A percentile compares a stretch with the other conserved stretches of the same genome.
phyloP scores from a whole-genome alignment of 92 coral and sea anemone genomes.

The Montipora capitata region DNA sequence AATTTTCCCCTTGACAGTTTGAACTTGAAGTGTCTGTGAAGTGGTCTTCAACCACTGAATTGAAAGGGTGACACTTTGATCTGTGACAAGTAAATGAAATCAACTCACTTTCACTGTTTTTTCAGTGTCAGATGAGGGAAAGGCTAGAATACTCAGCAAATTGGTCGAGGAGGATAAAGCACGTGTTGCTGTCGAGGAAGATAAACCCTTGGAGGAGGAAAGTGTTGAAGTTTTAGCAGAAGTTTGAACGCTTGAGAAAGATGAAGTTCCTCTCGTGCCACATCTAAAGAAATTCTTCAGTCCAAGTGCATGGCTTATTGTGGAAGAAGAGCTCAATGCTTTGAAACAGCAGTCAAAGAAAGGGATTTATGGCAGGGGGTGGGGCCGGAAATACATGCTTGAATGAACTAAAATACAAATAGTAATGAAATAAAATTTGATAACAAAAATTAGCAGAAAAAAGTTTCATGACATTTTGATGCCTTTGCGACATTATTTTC shows the following conservation, averaged over 20 bases:
- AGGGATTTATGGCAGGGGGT: neutral
- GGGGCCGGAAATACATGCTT: no score
- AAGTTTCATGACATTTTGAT: no score
- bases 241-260: conserved; percentile 7
- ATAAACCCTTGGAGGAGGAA: neutral
- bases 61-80: neutral
- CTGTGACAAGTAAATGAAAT: neutral
- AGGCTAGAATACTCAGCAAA: conserved; percentile 12
- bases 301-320: conserved; percentile 26
- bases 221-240: conserved; percentile 18
- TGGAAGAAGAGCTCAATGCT: neutral
- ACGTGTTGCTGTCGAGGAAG: neutral
- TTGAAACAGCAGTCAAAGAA: conserved; percentile 1
- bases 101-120: neutral
- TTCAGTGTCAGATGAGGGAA: conserved; percentile 41
- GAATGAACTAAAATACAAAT: no score
- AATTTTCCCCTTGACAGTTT: no score
- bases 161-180: conserved; percentile 31
- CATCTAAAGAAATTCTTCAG: conserved; percentile 19
- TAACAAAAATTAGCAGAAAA: no score
- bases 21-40: neutral
- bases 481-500: no score
- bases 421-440: no score
- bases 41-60: neutral
- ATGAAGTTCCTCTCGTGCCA: conserved; percentile 23